Conservation (phyloP, 2,113 vertebrate genomes). For the Dasyprocta punctata region DNA sequence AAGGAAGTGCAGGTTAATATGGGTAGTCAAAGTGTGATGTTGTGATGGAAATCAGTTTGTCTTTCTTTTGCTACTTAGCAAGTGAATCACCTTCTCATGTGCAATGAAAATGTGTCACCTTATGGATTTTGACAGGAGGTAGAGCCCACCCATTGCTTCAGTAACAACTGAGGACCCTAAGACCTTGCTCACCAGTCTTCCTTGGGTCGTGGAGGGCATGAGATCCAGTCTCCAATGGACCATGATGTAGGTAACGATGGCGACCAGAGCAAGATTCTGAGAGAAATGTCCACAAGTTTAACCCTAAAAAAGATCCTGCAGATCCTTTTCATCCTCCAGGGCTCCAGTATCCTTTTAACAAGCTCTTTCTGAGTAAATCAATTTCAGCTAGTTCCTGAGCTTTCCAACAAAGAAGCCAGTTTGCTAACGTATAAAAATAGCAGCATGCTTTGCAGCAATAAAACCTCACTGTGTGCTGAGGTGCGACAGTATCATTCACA, state of each 20-base stretch:
- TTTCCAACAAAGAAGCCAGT: slow-evolving; percentile 44
- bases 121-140: neutral
- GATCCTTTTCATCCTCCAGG: neutral
- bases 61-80: neutral
- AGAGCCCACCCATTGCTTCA: neutral
- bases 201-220: neutral
- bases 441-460: neutral
- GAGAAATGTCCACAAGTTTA: neutral
- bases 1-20: neutral
- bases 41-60: neutral
- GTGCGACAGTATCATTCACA: neutral
- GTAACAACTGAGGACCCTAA: neutral
- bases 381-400: slow-evolving; percentile 5
- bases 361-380: slow-evolving; percentile 56
- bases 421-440: slow-evolving; percentile 38
- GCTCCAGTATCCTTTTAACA: slow-evolving; percentile 2
- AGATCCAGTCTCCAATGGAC: neutral
- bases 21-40: neutral
- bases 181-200: neutral
- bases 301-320: neutral
- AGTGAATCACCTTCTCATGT: neutral
- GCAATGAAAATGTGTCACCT: neutral
- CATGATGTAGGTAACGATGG: neutral
- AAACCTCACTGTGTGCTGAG: neutral
- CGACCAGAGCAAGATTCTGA: neutral